Conservation (phyloP, 2,888 invertebrate genomes). For the Acanthococcus lagerstroemiae region DNA sequence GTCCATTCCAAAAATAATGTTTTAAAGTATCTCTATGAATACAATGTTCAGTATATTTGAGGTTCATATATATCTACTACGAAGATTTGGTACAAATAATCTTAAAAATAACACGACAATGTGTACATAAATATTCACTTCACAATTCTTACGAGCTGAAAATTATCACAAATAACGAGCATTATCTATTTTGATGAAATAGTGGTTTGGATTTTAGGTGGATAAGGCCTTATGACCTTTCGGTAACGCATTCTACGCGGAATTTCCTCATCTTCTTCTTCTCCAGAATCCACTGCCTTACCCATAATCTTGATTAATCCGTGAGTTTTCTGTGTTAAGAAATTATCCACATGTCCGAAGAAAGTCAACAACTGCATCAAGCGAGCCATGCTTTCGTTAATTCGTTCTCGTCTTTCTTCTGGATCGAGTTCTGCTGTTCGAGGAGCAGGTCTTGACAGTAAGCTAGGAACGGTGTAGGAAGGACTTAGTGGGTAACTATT, state of each 20-base stretch:
- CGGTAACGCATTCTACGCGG: not conserved
- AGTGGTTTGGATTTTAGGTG: not conserved
- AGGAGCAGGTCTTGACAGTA: not conserved
- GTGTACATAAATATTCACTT: too few relatives aligned
- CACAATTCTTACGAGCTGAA: too few relatives aligned
- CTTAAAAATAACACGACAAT: too few relatives aligned
- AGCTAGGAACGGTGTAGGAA: too few relatives aligned
- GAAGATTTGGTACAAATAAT: too few relatives aligned
- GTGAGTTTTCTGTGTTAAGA: slow-evolving; percentile 7
- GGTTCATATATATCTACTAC: too few relatives aligned
- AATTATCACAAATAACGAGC: too few relatives aligned
- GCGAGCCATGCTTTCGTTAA: slow-evolving; percentile 17
- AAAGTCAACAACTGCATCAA: slow-evolving; percentile 22
- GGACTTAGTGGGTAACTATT: too few relatives aligned
- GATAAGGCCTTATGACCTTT: not conserved
- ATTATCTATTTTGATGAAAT: not conserved
- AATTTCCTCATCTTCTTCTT: not conserved
- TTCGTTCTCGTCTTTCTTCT: slow-evolving; percentile 18
- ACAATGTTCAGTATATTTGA: too few relatives aligned
- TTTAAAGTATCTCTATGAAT: too few relatives aligned
- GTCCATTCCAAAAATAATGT: too few relatives aligned
- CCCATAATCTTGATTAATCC: slow-evolving; percentile 10
- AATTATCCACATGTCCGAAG: slow-evolving; percentile 20
- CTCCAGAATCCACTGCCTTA: not conserved
- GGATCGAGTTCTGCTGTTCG: not conserved